Conservation (phyloP, 2,888 invertebrate genomes). For the Euspilapteryx auroguttella region DNA sequence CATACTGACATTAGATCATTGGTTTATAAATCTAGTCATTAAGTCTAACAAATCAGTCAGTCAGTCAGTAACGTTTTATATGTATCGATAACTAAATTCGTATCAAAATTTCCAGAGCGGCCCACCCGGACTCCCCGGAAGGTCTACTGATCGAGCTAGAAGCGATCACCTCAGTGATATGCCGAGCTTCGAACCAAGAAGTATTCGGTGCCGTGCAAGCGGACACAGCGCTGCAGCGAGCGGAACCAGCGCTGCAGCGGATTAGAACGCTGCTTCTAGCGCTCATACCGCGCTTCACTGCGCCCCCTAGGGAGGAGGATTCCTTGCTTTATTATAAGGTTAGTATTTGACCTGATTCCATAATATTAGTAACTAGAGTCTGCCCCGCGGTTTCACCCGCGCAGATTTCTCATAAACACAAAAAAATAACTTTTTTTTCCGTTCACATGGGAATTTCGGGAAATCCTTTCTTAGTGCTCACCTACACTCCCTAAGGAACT, state of each 20-base stretch:
- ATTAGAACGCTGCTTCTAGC: constrained; percentile 76
- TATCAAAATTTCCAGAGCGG: too few species aligned
- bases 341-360: too few species aligned
- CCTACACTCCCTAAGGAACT: too few species aligned
- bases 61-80: too few species aligned
- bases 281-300: constrained; percentile 71
- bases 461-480: too few species aligned
- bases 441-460: too few species aligned
- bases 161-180: constrained; percentile 73
- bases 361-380: too few species aligned
- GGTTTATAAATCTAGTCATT: too few species aligned
- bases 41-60: too few species aligned
- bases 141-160: constrained; percentile 75
- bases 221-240: constrained; percentile 35
- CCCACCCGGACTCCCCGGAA: constrained; percentile 63
- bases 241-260: constrained; percentile 64
- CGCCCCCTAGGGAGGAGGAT: constrained; percentile 12
- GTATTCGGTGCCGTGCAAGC: constrained; percentile 23
- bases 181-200: constrained; percentile 65
- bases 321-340: constrained; percentile 13
- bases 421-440: too few species aligned
- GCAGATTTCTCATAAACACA: background rate
- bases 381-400: background rate
- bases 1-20: too few species aligned
- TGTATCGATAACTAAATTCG: too few species aligned